Evolutionary conservation across 2,888 invertebrate species (phyloP).

Genomic region (Linnaemya tessellans): DNA sequence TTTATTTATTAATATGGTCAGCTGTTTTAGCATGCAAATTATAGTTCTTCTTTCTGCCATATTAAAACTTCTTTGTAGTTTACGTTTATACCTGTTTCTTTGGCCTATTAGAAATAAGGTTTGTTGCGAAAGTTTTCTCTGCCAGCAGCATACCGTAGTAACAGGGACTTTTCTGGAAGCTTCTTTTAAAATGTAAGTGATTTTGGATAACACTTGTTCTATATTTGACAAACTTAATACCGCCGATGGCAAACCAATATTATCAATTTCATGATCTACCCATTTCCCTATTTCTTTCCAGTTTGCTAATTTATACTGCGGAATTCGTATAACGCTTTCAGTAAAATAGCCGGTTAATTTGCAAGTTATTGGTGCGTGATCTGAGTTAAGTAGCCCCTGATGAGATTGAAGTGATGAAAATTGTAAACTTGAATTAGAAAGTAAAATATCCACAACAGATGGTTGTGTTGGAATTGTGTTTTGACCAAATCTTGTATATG

Average conservation of each 20-base stretch:
- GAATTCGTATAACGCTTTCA: not conserved
- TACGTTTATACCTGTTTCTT: slow-evolving; percentile 19
- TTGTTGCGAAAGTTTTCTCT: slow-evolving; percentile 18
- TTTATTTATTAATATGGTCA: slow-evolving; percentile 5
- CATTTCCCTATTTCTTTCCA: slow-evolving; percentile 35
- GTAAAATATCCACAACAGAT: slow-evolving; percentile 20
- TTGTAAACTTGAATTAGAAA: slow-evolving; percentile 21
- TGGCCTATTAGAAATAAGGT: slow-evolving; percentile 20
- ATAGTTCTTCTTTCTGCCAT: not conserved
- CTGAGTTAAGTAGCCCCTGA: slow-evolving; percentile 19
- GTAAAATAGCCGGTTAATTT: not conserved
- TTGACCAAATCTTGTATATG: slow-evolving; percentile 37
- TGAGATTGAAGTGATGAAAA: slow-evolving; percentile 28
- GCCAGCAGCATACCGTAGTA: not conserved
- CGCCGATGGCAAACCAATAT: slow-evolving; percentile 2
- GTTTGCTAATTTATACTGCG: slow-evolving; percentile 12
- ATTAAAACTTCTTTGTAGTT: slow-evolving; percentile 6
- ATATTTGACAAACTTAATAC: not conserved
- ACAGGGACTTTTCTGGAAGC: slow-evolving; percentile 20
- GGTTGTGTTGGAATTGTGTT: not conserved
- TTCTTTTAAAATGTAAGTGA: slow-evolving; percentile 16
- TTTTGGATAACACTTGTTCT: slow-evolving; percentile 16
- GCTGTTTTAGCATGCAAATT: slow-evolving; percentile 8
- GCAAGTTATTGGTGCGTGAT: slow-evolving; percentile 39
- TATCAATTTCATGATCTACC: slow-evolving; percentile 16